Evolutionary conservation across 2,113 vertebrate species (phyloP), one percentile per base, ranked within the genome.

Genomic region (Ondatra zibethicus): DNA sequence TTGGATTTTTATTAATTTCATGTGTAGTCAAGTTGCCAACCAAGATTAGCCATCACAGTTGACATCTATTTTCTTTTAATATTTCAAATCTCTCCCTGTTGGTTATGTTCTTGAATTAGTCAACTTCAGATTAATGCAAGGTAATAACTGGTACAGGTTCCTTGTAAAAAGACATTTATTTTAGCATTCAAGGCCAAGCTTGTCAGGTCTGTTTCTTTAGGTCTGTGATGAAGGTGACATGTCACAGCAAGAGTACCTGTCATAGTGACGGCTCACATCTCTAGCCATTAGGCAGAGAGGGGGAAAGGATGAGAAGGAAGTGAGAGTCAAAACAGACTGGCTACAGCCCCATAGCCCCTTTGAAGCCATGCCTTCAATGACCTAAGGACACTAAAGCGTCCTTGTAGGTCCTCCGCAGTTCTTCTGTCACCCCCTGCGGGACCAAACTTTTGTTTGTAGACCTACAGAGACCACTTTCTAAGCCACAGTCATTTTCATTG

Each of bases 1-100:
- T 72, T n/a, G 36, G 36, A 10, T 73, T 23, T 73, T 39, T 9
- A 39, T 73, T 73, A 11, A 39, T 39, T 73, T 39, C n/a, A 39
- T 39, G 19, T 73, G 72, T 73, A 25, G n/a, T 73, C 72, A 73
- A 23, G 72, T 73, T 73, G n/a, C 4, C 72, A 39, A 73, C 72
- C 8, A 73, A 73, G 72, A 42, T 73, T 73, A 73, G n/a, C n/a
- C 19, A 39, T 23, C 72, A 39, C n/a, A 73, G 25, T 77, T 77
- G 42, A 27, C 33, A 47, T 45, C 45, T 61, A 55, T 9, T 93
- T 91, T 50, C 29, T 78, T 85, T 65, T 61, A 16, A 33, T 10
- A 65, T 65, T 87, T 95, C 88, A 76, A 73, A 58, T 88, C 68
- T 84, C 45, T 87, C 25, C 68, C 33, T 82, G 16, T 82, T 88